Percentiles rank a stretch among this genome's conserved stretches.
These are phyloP conservation scores for Chaetorhynchus papuensis DNA, from an alignment of 2,113 vertebrate species.

Conservation along the genomic window DNA sequence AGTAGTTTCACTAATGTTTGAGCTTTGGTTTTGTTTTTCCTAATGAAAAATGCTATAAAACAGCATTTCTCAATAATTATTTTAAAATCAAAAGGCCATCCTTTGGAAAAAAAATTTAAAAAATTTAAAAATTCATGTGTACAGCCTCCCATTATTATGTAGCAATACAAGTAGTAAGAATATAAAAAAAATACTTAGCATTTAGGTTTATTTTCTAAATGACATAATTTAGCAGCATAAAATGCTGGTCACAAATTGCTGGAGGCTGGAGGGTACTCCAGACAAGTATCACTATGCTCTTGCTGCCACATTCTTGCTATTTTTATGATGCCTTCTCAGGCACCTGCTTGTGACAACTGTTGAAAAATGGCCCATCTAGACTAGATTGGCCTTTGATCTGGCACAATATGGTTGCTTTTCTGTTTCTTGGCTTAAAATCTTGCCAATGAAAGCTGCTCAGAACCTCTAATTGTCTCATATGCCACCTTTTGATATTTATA, in stretches of 20 bases:
- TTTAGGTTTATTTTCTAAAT: background rate
- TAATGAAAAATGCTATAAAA: background rate
- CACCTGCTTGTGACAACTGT: background rate
- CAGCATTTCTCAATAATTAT: background rate
- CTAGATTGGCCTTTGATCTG: background rate
- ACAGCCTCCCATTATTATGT: background rate
- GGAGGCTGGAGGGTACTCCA: background rate
- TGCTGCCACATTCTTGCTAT: background rate
- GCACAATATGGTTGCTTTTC: background rate
- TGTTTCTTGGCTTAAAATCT: background rate
- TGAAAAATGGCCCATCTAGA: background rate
- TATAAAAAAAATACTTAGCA: background rate
- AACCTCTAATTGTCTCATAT: background rate
- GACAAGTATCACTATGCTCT: background rate
- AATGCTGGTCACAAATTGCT: background rate
- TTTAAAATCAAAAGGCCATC: background rate
- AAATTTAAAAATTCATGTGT: background rate
- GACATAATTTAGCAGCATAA: background rate
- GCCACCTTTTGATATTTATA: background rate
- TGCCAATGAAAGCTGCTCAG: background rate
- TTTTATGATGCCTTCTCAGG: background rate
- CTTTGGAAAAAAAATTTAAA: accelerated
- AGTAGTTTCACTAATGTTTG: background rate
- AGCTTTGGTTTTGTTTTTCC: background rate
- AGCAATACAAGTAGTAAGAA: background rate